Percentiles rank a stretch among this genome's conserved stretches.
Conservation (phyloP, 2,113 vertebrate species). For the Tetrao urogallus region DNA sequence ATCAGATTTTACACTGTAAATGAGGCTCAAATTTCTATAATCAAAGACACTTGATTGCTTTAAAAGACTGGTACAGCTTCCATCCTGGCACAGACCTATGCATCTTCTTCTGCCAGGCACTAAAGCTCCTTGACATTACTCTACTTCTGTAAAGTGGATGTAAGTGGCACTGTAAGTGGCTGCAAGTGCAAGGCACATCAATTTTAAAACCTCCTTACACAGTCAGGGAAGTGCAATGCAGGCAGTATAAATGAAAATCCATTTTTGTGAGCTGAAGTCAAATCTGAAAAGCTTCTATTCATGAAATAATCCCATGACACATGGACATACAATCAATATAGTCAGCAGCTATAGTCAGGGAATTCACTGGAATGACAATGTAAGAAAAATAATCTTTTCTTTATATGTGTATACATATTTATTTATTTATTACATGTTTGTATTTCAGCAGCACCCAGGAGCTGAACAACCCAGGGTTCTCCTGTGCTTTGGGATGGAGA, state of each 20-base stretch:
- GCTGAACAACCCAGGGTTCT: not conserved
- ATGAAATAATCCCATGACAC: not conserved
- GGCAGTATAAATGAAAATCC: not conserved
- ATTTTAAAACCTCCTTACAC: constrained; percentile 19
- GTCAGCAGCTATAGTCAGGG: not conserved
- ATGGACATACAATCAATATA: not conserved
- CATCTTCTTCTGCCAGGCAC: not conserved
- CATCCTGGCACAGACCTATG: not conserved
- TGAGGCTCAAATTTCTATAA: constrained; percentile 7
- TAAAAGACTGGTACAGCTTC: not conserved
- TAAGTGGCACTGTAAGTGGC: constrained; percentile 28
- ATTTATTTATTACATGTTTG: not conserved
- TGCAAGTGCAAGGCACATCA: constrained; percentile 30
- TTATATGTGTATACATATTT: not conserved
- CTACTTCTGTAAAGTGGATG: constrained; percentile 19
- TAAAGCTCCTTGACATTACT: constrained; percentile 21
- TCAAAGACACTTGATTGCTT: not conserved
- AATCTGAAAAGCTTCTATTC: not conserved
- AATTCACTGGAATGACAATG: not conserved
- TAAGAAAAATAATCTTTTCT: not conserved
- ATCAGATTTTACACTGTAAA: constrained; percentile 1
- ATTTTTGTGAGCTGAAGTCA: constrained; percentile 5
- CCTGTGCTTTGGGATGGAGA: not conserved
- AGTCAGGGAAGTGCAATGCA: not conserved
- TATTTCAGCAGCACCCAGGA: not conserved